Base-by-base conservation (phyloP, 2,888 invertebrate species). In the Tortrix viridana region DNA sequence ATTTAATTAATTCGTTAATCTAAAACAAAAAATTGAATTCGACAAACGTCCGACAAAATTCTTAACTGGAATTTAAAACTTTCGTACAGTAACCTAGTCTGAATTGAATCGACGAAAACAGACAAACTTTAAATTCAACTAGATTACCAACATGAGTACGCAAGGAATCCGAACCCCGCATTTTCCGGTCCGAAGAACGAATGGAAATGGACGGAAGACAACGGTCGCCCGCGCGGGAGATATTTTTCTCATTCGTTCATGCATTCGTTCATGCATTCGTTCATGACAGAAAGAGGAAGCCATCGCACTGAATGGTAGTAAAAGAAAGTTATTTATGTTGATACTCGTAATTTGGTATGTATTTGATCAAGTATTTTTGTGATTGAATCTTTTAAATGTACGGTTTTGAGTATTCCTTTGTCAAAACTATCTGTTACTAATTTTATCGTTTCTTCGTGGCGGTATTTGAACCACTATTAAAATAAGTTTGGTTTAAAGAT, bases 141-240 rank as follows among this genome's bases (percentile, higher is more conserved):
- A 49, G 55, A 61, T 61, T 55, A 61, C 49, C 32, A 61, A 55
- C 61, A 55, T 55, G 54, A 61, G 26, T 55, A 50, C 20, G 41
- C 55, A 44, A 37, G 55, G 32, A 61, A 61, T 49, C 61, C n/a
- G 43, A 49, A 44, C 44, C 20, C 32, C 49, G 60, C 32, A 54
- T 61, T 55, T 55, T 55, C 49, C 61, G 54, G 53, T 60, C 41
- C 47, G 16, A 50, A 41, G 54, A 60, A 23, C 60, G 60, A 60
- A 60, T 60, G 60, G 41, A 54, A 60, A 60, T 53, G 54, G 48
- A 60, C 54, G 53, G 38, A 47, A 60, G 43, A 59, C 41, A 60
- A 41, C 54, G 60, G 37, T 53, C 32, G 46, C 23, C 48, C 26
- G 48, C 16, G 53, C 60, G 58, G 58, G 47, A 60, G 47, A 60